phyloP scores from a whole-genome alignment of 2,888 invertebrate genomes.

The Eubasilissa splendida region DNA sequence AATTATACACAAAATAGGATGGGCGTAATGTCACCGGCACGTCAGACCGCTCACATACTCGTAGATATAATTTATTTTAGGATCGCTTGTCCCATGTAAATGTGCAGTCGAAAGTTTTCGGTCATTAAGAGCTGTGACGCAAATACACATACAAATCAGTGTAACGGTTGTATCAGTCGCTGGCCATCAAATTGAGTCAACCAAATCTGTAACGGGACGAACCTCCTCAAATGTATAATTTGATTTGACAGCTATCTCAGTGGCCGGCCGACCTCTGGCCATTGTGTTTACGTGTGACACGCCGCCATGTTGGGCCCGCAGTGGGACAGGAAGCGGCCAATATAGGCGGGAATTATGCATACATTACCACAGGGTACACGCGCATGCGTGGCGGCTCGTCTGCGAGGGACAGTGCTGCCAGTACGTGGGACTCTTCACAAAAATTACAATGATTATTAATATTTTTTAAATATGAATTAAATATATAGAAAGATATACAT shows the following conservation, averaged over 20 bases:
- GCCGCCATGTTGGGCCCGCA: background rate
- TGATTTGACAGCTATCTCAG: constrained; percentile 11
- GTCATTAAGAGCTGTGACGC: too few relatives aligned
- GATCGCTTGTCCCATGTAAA: too few relatives aligned
- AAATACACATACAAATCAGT: background rate
- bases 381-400: constrained; percentile 16
- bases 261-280: background rate
- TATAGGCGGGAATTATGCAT: constrained; percentile 32
- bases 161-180: background rate
- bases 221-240: constrained; percentile 15
- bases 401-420: background rate
- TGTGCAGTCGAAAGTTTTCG: too few relatives aligned
- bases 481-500: too few relatives aligned
- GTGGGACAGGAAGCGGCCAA: constrained; percentile 36
- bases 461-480: too few relatives aligned
- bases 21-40: too few relatives aligned
- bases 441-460: too few relatives aligned
- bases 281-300: background rate
- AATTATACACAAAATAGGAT: too few relatives aligned
- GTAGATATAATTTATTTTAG: too few relatives aligned
- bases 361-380: constrained; percentile 7
- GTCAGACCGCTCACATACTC: too few relatives aligned
- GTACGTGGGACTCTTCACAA: too few relatives aligned
- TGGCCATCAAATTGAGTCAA: background rate
- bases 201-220: constrained; percentile 20